Conservation (phyloP, 2,113 vertebrate species). For the Petrocephalus zakoni region DNA sequence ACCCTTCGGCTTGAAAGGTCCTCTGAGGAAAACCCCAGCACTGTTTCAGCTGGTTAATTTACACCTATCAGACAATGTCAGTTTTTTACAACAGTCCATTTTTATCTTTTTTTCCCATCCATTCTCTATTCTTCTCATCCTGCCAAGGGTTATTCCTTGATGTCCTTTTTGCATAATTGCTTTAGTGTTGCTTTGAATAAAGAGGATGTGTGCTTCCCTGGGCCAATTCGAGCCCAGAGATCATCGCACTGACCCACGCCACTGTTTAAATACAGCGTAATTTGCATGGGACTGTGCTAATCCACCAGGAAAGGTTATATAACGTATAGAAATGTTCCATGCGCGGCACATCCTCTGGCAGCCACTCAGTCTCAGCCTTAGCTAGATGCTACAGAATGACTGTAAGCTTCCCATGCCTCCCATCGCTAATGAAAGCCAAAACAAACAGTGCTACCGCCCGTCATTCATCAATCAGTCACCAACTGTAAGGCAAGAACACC, state of each 20-base stretch:
- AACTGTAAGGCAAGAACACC: conserved; percentile 19
- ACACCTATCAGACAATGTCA: background rate
- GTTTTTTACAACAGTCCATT: background rate
- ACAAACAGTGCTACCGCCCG: conserved; percentile 30
- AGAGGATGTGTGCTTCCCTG: background rate
- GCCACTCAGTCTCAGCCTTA: background rate
- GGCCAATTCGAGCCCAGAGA: background rate
- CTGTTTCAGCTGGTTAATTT: background rate
- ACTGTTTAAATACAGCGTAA: background rate
- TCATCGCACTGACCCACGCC: background rate
- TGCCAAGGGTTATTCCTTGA: background rate
- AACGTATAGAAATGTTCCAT: background rate
- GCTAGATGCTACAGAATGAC: background rate
- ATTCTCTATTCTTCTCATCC: background rate
- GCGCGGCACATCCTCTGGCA: background rate
- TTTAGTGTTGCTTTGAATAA: background rate
- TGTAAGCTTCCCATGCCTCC: conserved; percentile 7
- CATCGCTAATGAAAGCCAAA: conserved; percentile 33
- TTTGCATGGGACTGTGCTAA: background rate
- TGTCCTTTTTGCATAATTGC: conserved; percentile 5
- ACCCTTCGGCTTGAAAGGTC: background rate
- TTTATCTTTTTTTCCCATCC: background rate
- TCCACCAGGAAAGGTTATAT: background rate
- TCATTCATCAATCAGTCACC: conserved; percentile 37
- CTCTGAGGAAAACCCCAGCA: background rate